Evolutionary conservation across 2,888 invertebrate genomes (phyloP).

Genomic region (Masnerella sp.): DNA sequence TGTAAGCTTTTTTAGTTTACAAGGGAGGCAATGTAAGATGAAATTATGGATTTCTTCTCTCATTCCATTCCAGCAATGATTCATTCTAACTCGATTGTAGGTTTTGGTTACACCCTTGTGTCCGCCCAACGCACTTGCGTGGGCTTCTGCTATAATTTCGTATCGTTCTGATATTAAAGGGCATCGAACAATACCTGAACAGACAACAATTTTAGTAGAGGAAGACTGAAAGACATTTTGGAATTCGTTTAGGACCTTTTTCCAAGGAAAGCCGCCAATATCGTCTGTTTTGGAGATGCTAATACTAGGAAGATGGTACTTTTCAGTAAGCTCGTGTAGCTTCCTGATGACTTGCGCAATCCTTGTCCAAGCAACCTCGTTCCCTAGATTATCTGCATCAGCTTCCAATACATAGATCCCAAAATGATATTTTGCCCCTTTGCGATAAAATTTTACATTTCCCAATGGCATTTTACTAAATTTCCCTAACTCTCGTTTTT

Average conservation of each 20-base stretch:
- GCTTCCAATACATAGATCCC: neutral
- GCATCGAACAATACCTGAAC: neutral
- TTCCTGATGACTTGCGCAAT: neutral
- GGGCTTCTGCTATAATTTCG: slow-evolving; percentile 9
- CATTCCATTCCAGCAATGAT: slow-evolving; percentile 36
- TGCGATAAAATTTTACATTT: neutral
- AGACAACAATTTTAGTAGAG: too few relatives aligned
- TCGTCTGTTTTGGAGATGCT: too few relatives aligned
- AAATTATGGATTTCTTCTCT: slow-evolving; percentile 53
- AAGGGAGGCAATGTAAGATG: slow-evolving; percentile 49
- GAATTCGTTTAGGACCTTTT: too few relatives aligned
- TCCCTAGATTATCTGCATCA: neutral
- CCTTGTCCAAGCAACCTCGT: neutral
- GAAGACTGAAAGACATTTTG: too few relatives aligned
- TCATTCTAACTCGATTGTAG: slow-evolving; percentile 1
- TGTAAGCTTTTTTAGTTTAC: slow-evolving; percentile 57
- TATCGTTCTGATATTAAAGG: slow-evolving; percentile 7
- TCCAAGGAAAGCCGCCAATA: too few relatives aligned
- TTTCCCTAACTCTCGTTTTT: neutral
- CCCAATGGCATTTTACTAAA: slow-evolving; percentile 11
- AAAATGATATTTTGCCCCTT: slow-evolving; percentile 10
- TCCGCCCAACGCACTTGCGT: slow-evolving; percentile 9
- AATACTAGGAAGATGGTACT: too few relatives aligned
- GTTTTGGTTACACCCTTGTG: slow-evolving; percentile 19
- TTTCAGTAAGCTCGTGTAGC: neutral